Conservation (phyloP, 2,888 invertebrate genomes). For the Diplazon laetatorius region DNA sequence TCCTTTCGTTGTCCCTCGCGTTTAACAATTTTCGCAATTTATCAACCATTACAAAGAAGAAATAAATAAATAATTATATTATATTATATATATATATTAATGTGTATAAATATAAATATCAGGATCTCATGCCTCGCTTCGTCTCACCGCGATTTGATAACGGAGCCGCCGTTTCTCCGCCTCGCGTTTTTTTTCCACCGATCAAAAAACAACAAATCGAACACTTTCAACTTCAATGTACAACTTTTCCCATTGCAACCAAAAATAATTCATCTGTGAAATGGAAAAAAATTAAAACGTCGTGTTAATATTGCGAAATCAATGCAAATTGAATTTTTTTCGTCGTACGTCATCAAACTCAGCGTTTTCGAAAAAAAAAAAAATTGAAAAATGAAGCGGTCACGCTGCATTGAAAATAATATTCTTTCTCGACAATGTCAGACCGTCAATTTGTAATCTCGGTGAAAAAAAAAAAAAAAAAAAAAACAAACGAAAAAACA, state of each 20-base stretch:
- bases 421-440: background rate
- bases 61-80: conserved; percentile 2
- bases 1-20: conserved; percentile 9
- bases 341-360: conserved; percentile 11
- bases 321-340: too few relatives aligned
- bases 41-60: background rate
- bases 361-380: conserved; percentile 23
- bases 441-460: conserved; percentile 31
- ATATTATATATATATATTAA: conserved; percentile 8
- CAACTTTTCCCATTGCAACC: too few relatives aligned
- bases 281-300: too few relatives aligned
- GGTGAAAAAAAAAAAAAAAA: background rate
- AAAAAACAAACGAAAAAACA: too few relatives aligned
- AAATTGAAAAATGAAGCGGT: background rate
- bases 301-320: too few relatives aligned
- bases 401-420: background rate
- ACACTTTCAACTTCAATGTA: too few relatives aligned
- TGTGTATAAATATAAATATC: conserved; percentile 11
- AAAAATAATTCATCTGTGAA: too few relatives aligned
- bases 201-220: too few relatives aligned
- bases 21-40: conserved; percentile 29
- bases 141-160: conserved; percentile 56
- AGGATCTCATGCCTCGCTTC: conserved; percentile 45
- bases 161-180: conserved; percentile 31
- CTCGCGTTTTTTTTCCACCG: conserved; percentile 58